Percentiles rank a stretch among this genome's conserved stretches.
Conservation (phyloP, 2,888 invertebrate genomes). For the Lymantria monacha region DNA sequence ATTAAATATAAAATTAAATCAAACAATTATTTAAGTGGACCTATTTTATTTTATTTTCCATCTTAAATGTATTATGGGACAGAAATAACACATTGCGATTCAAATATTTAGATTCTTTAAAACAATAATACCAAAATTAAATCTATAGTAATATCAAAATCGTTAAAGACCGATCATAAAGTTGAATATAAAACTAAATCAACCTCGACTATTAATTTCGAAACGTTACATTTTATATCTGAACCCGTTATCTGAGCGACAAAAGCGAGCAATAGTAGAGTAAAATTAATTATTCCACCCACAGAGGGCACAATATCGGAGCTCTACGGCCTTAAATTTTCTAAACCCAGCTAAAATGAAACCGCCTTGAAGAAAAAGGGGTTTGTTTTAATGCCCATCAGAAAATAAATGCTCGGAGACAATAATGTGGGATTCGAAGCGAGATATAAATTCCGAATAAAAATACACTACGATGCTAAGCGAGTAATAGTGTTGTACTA, state of each 20-base stretch:
- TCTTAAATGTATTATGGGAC: no score
- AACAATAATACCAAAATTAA: no score
- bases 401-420: constrained; percentile 79
- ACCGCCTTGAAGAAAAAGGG: constrained; percentile 78
- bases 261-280: constrained; percentile 70
- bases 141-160: no score
- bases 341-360: constrained; percentile 81
- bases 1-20: background rate
- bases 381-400: constrained; percentile 81
- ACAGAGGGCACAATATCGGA: constrained; percentile 55
- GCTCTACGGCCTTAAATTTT: constrained; percentile 72
- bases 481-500: constrained; percentile 41
- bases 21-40: background rate
- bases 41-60: no score
- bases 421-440: constrained; percentile 79
- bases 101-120: no score
- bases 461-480: constrained; percentile 62
- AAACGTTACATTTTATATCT: constrained; percentile 44
- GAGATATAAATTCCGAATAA: constrained; percentile 80
- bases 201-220: constrained; percentile 9
- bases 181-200: constrained; percentile 1
- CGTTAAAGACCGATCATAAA: background rate
- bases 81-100: no score
- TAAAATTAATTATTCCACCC: constrained; percentile 76
- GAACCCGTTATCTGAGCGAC: constrained; percentile 65